Evolutionary conservation across 1,140 invertebrate genomes (phyloP).

Genomic region (Drusus annulatus): DNA sequence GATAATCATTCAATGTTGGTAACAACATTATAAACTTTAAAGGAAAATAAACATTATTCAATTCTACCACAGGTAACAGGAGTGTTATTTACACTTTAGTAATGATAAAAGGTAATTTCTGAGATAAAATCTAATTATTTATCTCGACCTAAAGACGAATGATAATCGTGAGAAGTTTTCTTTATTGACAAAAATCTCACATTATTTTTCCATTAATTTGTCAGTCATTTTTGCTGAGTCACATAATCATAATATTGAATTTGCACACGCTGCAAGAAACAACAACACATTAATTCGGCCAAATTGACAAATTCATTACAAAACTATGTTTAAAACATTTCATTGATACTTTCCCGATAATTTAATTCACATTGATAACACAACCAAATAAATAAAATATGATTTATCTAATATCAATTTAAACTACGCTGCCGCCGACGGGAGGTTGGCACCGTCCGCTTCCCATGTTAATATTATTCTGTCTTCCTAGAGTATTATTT

Average conservation of each 20-base stretch:
- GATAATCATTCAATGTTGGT: conserved; percentile 1
- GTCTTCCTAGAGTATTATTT: conserved; percentile 37
- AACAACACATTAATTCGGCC: background rate
- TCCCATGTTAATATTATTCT: conserved; percentile 49
- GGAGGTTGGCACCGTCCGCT: conserved; percentile 53
- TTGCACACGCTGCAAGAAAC: background rate
- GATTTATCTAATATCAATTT: conserved; percentile 30
- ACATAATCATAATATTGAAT: background rate
- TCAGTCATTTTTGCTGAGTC: too few relatives aligned
- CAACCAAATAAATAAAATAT: conserved; percentile 31
- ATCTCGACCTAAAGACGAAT: background rate
- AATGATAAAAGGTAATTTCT: background rate
- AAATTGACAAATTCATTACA: conserved; percentile 1
- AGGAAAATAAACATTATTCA: background rate
- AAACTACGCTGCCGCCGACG: conserved; percentile 50
- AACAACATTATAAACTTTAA: conserved; percentile 23
- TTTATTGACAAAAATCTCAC: conserved; percentile 4
- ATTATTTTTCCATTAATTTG: background rate
- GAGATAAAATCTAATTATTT: conserved; percentile 1
- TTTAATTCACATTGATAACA: background rate
- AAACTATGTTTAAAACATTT: background rate
- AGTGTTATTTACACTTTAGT: conserved; percentile 32
- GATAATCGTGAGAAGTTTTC: background rate
- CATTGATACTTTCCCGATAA: too few relatives aligned
- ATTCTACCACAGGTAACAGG: conserved; percentile 21